Percentiles rank a stretch among this genome's conserved stretches.
These are phyloP conservation scores for Akabosia matsudoensis DNA, from an alignment of 1,140 invertebrate genomes.

Conservation along the genomic window DNA sequence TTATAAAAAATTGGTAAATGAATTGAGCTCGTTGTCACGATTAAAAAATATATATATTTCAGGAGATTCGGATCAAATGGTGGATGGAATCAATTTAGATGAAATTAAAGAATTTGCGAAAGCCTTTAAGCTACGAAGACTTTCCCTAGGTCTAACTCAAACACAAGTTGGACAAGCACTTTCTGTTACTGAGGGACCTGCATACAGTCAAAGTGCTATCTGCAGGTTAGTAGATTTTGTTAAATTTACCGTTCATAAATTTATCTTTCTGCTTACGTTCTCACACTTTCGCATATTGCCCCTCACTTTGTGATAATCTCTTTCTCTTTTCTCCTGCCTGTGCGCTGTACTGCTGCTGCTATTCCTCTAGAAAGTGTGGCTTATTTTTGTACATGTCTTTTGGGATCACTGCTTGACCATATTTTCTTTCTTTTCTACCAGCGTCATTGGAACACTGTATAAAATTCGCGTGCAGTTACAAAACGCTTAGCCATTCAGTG, in stretches of 20 bases:
- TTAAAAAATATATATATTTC: too few species aligned
- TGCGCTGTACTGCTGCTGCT: neutral
- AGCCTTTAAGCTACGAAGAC: slow-evolving; percentile 87
- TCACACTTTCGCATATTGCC: neutral
- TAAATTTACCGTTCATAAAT: too few species aligned
- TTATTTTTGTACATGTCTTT: too few species aligned
- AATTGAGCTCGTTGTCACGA: too few species aligned
- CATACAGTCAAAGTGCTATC: slow-evolving; percentile 97
- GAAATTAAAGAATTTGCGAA: slow-evolving; percentile 98
- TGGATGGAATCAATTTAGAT: slow-evolving; percentile 93
- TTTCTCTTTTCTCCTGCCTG: neutral
- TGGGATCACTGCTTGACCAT: too few species aligned
- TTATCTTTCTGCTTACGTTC: neutral
- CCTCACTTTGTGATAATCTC: neutral
- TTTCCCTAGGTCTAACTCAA: slow-evolving; percentile 91
- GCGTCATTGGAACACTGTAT: too few species aligned
- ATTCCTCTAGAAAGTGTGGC: too few species aligned
- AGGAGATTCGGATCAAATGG: slow-evolving; percentile 57
- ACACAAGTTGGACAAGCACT: slow-evolving; percentile 93
- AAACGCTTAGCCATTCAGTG: neutral
- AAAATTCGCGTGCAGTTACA: too few species aligned
- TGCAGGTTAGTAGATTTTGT: slow-evolving; percentile 70
- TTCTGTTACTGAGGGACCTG: slow-evolving; percentile 91
- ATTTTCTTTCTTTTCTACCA: neutral
- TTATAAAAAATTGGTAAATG: too few species aligned